Evolutionary conservation across 2,797 vertebrate genomes (phyloP), one percentile per base, ranked within the genome.

Genomic region (Holocentrus rufus): DNA sequence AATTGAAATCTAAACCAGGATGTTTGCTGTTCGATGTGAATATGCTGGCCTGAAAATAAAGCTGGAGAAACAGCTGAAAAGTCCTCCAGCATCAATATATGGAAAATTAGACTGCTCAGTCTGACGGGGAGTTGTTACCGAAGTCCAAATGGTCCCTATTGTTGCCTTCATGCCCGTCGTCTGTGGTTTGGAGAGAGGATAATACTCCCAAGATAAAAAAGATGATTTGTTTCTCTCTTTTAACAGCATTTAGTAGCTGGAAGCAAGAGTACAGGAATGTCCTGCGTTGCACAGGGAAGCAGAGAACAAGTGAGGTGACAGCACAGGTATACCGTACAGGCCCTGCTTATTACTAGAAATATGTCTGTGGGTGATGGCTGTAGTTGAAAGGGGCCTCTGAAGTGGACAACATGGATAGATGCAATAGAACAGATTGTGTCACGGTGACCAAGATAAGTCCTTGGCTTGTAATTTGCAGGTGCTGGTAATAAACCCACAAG

Each of bases 221-320:
- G 66, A 70, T 59, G 36, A 68, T 72, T 74, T 79, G 20, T 81
- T 84, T 68, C 20, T 69, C 65, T 73, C 56, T 82, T 79, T 85
- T 77, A 44, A 72, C 74, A 67, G 76, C 64, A 53, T 72, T 59
- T 39, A 67, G 63, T 69, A 63, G 74, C 78, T 80, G 69, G 64
- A 83, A 70, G 78, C 66, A 78, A 46, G 44, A 46, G 15, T 46
- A 46, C 15, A 5, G 44, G 44, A 46, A 46, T 17, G 11, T 39
- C 36, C 5, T 44, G 42, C 42, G 17, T 15, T 15, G 42, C 42
- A 44, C 14, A 4, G 2, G 44, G 44, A 46, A 15, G 44, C 44
- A 46, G 44, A 46, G 44, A 15, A 46, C 44, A 46, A 17, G 44
- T 1, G 44, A 46, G 44, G 44, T 46, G 15, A 46, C 17, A 15